These are phyloP conservation scores for Stylophora pistillata DNA, from an alignment of 64 coral and sea anemone species.

Conservation along the genomic window DNA sequence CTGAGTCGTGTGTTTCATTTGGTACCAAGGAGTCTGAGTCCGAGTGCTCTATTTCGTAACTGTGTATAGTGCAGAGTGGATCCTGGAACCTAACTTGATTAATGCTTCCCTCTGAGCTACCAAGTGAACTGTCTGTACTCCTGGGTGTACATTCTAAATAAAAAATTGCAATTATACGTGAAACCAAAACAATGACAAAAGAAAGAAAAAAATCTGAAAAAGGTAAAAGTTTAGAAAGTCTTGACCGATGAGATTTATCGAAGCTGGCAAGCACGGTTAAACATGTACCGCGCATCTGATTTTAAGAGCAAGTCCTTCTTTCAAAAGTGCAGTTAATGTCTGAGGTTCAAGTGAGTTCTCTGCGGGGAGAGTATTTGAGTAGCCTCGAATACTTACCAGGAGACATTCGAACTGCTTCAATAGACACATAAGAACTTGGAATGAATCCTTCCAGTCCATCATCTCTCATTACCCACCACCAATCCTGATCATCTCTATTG, in stretches of 20 bases:
- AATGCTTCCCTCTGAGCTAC: conserved; percentile 60
- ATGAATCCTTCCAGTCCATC: conserved; percentile 71
- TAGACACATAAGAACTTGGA: conserved; percentile 55
- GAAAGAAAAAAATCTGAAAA: no score
- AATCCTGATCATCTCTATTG: conserved; percentile 67
- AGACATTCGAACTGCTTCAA: conserved; percentile 33
- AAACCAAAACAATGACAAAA: not conserved
- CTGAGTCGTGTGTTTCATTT: conserved; percentile 12
- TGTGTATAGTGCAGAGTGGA: conserved; percentile 74
- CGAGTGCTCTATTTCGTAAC: conserved; percentile 51
- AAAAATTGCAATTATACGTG: not conserved
- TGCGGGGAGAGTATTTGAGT: not conserved
- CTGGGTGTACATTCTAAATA: conserved; percentile 6
- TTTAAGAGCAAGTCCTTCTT: no score
- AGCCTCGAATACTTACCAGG: conserved; percentile 24
- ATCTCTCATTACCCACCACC: conserved; percentile 68
- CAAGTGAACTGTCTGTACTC: conserved; percentile 45
- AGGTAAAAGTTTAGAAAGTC: no score
- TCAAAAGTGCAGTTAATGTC: no score
- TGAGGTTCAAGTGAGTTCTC: not conserved
- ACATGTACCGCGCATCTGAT: no score
- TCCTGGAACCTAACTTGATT: conserved; percentile 81
- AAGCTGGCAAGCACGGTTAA: no score
- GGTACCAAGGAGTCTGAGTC: conserved; percentile 44
- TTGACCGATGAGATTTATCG: no score